Base-by-base conservation (phyloP, 2,113 vertebrate species). In the Coregonus clupeaformis region DNA sequence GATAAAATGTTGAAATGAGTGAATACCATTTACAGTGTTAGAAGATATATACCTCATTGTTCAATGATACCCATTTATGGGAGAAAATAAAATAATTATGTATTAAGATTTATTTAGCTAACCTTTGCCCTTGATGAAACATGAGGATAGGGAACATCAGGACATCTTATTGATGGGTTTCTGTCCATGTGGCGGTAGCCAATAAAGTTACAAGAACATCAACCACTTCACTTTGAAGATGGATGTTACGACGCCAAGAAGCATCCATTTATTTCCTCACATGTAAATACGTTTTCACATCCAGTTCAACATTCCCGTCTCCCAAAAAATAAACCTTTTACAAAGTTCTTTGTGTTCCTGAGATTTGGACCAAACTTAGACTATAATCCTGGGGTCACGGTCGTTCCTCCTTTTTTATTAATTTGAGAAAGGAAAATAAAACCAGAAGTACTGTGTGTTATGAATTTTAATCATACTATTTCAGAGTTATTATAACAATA, bases 331-430 rank as follows among this genome's bases (percentile, higher is more conserved):
- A 27, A 68, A 66, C 52, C 72, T 84, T 80, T 82, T 47, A 70
- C 72, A 77, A 67, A 74, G 84, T 84, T 32, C 91, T 87, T 20
- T 0, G 67, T 91, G 87, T 93, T 91, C 90, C 81, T 77, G 69
- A 52, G 57, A 79, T 42, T 78, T 88, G 80, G 88, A 87, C 69
- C 49, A 27, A 6, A 24, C 71, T 65, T 36, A 3, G 47, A 9
- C 45, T n/a, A 14, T 84, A 81, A 47, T 49, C 0, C 6, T 24
- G 60, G 75, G 85, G 83, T 87, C 91, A 91, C 16, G 90, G 90
- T 76, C 80, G 72, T 62, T n/a, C 65, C 69, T 63, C 47, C 73
- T 72, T 24, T 69, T 29, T 64, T 69, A 47, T 36, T 16, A n/a
- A 20, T 79, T 80, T 77, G 47, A 74, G 42, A 80, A 66, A 77